These are phyloP conservation scores for Chrysomallon squamiferum DNA, from an alignment of 1,140 invertebrate species.

Conservation along the genomic window DNA sequence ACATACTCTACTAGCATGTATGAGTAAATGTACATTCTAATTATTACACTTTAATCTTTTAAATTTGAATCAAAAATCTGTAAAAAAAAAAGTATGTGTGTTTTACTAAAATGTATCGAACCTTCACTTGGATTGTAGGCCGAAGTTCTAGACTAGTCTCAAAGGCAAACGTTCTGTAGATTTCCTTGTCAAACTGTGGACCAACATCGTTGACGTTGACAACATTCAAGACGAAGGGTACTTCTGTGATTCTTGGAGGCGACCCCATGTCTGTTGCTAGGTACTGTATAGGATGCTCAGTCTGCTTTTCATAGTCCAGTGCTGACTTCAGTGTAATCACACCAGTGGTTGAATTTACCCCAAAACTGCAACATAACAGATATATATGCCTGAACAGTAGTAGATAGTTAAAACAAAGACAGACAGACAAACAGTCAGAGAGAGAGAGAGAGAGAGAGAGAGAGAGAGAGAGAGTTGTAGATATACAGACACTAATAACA, in stretches of 20 bases:
- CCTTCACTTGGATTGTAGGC: constrained; percentile 29
- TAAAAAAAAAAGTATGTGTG: too few relatives aligned
- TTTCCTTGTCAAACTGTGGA: constrained; percentile 25
- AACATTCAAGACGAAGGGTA: constrained; percentile 85
- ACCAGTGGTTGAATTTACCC: constrained; percentile 68
- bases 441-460: too few relatives aligned
- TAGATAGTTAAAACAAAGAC: too few relatives aligned
- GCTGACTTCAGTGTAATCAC: constrained; percentile 9
- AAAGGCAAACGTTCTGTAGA: constrained; percentile 23
- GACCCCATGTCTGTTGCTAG: constrained; percentile 80
- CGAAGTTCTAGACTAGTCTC: constrained; percentile 18
- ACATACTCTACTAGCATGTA: too few relatives aligned
- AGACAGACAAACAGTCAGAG: too few relatives aligned
- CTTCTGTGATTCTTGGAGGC: constrained; percentile 77
- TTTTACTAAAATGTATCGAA: too few relatives aligned
- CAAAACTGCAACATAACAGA: constrained; percentile 68
- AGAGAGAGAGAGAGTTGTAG: too few relatives aligned
- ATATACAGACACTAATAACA: too few relatives aligned
- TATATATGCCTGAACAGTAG: too few relatives aligned
- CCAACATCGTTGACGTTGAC: constrained; percentile 66
- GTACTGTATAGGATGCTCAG: constrained; percentile 80
- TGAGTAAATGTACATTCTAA: too few relatives aligned
- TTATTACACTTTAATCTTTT: too few relatives aligned
- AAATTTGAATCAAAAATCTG: too few relatives aligned
- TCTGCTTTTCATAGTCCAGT: constrained; percentile 85